These are phyloP conservation scores for Bambusicola thoracicus DNA, from an alignment of 2,113 vertebrate species.

Conservation along the genomic window DNA sequence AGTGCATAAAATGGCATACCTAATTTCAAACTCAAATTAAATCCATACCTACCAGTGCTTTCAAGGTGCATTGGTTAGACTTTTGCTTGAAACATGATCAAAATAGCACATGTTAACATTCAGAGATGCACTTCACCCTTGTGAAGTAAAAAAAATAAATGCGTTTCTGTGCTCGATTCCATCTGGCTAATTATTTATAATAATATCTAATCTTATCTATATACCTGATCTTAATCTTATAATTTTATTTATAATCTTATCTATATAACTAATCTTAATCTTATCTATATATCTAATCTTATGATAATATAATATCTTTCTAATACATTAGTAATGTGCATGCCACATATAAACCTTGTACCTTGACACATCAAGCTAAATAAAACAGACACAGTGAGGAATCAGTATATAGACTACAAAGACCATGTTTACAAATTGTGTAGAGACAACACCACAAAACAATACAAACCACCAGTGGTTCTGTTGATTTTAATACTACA, in stretches of 20 bases:
- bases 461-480: background rate
- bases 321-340: background rate
- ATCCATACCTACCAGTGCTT: background rate
- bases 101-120: background rate
- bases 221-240: too few species aligned
- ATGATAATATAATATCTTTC: too few species aligned
- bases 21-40: background rate
- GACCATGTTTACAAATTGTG: fast-evolving
- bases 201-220: too few species aligned
- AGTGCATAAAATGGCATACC: background rate
- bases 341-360: background rate
- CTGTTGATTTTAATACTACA: background rate
- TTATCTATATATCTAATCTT: too few species aligned
- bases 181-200: background rate
- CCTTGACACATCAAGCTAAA: background rate
- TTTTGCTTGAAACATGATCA: background rate
- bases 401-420: background rate
- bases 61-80: background rate
- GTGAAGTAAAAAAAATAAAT: background rate
- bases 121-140: background rate
- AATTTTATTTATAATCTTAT: too few species aligned
- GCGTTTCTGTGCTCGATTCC: background rate
- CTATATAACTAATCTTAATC: too few species aligned
- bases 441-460: background rate
- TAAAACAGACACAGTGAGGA: background rate